Evolutionary conservation across 2,888 invertebrate species (phyloP), one percentile per base, ranked within the genome.

Genomic region (Thera britannica): DNA sequence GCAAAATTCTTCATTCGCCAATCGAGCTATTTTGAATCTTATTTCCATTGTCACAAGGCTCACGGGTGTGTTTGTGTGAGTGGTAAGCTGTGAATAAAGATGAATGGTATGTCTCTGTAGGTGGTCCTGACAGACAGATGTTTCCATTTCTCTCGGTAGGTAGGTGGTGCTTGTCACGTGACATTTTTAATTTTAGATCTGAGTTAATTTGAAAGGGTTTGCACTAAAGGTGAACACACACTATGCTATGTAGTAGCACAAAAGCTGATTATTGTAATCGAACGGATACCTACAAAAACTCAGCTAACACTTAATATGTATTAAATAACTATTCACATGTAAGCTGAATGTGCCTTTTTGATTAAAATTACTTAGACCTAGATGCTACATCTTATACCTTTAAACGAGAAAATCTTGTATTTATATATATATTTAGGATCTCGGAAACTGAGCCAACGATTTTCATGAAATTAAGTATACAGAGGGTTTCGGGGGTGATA

Each of bases 121-220:
- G 90, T 90, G 90, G 91, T 88, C 90, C 84, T 90, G 92, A 91
- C 86, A 87, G 90, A 90, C 90, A 89, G 90, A 88, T 88, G 89
- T 81, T 46, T 87, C 83, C 81, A 83, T 86, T 90, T 83, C 78
- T 81, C 84, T 80, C 77, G 79, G 77, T 80, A 78, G 74, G 77
- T 80, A 78, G 74, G 38, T 38, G 7, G 9, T 46, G 7, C 8
- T 8, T 46, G 75, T 79, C 77, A 76, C 75, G 78, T 78, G 82
- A 83, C 80, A 83, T 89, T 90, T 90, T 90, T 87, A 88, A 87
- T 86, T 88, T 87, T 85, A 85, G 82, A 82, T 77, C 88, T 80
- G 81, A 76, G 44, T 44, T 46, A 52, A 12, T 52, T 63, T 63
- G 12, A 34, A 8, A 9, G 34, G 9, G 8, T 3, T 52, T 52